These are phyloP conservation scores for Drosophila subobscura DNA, from an alignment of 1,140 invertebrate genomes.

Conservation along the genomic window DNA sequence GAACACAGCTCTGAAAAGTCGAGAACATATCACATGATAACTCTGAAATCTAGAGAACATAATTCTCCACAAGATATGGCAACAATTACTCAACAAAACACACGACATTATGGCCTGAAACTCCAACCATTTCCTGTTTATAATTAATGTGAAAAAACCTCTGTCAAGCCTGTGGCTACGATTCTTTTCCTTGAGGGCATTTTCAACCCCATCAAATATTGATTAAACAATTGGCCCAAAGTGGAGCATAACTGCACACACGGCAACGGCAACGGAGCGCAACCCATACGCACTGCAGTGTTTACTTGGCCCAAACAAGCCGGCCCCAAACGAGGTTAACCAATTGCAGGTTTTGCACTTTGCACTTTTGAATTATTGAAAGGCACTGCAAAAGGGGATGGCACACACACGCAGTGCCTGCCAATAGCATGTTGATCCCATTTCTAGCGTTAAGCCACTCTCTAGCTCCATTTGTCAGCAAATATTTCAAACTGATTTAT, in stretches of 20 bases:
- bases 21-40: conserved; percentile 4
- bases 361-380: conserved; percentile 75
- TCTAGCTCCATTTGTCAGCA: conserved; percentile 41
- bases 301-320: conserved; percentile 69
- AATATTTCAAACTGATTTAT: conserved; percentile 43
- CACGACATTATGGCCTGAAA: too few species aligned
- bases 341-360: conserved; percentile 43
- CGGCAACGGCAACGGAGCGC: too few species aligned
- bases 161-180: conserved; percentile 1
- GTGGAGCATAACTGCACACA: conserved; percentile 26
- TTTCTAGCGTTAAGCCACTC: conserved; percentile 27
- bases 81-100: too few species aligned
- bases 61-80: too few species aligned
- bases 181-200: neutral
- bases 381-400: conserved; percentile 12
- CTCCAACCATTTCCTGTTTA: conserved; percentile 21
- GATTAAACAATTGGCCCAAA: conserved; percentile 41
- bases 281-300: conserved; percentile 50
- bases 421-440: conserved; percentile 5
- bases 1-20: too few species aligned
- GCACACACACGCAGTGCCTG: neutral
- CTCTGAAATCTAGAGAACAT: too few species aligned
- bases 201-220: conserved; percentile 25
- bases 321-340: conserved; percentile 36
- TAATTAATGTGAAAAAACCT: conserved; percentile 28